These are phyloP conservation scores for Anomalospiza imberbis DNA, from an alignment of 2,797 vertebrate species.

Conservation along the genomic window DNA sequence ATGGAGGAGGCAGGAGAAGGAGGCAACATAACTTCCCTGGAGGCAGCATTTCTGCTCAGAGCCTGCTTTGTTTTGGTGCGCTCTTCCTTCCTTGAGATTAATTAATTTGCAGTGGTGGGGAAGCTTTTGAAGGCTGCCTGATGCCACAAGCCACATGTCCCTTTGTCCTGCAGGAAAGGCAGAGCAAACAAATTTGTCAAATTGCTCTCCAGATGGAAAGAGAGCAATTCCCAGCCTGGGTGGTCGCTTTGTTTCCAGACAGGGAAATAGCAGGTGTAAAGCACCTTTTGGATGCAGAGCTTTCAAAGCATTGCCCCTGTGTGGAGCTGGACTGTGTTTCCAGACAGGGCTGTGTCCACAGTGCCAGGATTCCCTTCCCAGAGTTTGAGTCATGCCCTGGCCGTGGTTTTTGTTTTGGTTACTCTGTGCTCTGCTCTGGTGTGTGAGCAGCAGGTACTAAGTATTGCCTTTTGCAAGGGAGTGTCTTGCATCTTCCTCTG, in stretches of 20 bases:
- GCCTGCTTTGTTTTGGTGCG: slow-evolving; percentile 3
- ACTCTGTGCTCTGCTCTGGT: not conserved
- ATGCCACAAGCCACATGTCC: not conserved
- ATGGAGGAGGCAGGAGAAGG: slow-evolving; percentile 5
- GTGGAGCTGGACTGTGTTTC: not conserved
- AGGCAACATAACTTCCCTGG: not conserved
- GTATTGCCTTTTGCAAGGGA: not conserved
- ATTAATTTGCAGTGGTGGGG: not conserved
- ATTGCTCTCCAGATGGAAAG: not conserved
- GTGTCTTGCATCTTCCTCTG: not conserved
- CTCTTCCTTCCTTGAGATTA: not conserved
- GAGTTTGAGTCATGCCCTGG: not conserved
- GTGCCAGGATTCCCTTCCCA: not conserved
- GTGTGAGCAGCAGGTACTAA: not conserved
- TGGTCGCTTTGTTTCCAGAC: not conserved
- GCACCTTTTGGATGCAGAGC: not conserved
- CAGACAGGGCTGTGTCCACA: not conserved
- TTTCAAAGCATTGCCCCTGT: not conserved
- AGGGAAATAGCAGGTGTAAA: not conserved
- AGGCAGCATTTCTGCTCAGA: slow-evolving; percentile 22
- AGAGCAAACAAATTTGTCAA: not conserved
- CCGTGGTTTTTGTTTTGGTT: not conserved
- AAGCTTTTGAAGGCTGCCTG: not conserved
- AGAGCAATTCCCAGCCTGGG: not conserved
- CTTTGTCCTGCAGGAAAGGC: slow-evolving; percentile 15